Percentiles rank a stretch among this genome's conserved stretches.
phyloP scores from a whole-genome alignment of 1,140 invertebrate species.

The Eufriesea mexicana region DNA sequence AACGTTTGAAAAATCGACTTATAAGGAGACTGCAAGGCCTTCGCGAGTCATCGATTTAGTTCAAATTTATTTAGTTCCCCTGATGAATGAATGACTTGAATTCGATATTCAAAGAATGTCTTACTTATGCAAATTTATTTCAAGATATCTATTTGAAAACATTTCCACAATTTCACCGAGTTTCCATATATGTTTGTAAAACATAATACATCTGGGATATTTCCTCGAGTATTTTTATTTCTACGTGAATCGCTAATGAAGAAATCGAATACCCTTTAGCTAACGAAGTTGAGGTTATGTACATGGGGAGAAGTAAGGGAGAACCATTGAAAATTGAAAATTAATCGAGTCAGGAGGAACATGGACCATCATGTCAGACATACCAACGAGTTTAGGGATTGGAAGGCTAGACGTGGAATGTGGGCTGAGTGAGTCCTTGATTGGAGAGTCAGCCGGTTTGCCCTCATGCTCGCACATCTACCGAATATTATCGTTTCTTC shows the following conservation, averaged over 20 bases:
- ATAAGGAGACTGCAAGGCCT: neutral
- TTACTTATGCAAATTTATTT: neutral
- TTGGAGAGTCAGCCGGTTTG: conserved; percentile 74
- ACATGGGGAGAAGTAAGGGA: too few species aligned
- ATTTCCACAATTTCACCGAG: neutral
- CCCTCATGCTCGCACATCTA: conserved; percentile 46
- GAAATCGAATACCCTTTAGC: neutral
- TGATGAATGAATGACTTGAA: too few species aligned
- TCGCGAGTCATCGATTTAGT: too few species aligned
- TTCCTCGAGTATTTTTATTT: neutral
- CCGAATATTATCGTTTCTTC: conserved; percentile 33
- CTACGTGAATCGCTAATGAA: neutral
- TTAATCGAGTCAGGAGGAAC: neutral
- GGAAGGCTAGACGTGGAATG: conserved; percentile 77
- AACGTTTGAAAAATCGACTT: neutral
- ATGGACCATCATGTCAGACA: neutral
- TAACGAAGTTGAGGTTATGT: neutral
- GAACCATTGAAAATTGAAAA: neutral
- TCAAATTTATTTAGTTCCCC: too few species aligned
- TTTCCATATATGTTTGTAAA: too few species aligned
- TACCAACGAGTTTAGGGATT: conserved; percentile 73
- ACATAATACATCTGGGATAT: too few species aligned
- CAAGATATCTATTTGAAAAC: neutral
- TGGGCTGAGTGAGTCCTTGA: conserved; percentile 78
- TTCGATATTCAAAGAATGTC: too few species aligned